These are phyloP conservation scores for Drosophila athabasca DNA, from an alignment of 1,140 invertebrate genomes.

Conservation along the genomic window DNA sequence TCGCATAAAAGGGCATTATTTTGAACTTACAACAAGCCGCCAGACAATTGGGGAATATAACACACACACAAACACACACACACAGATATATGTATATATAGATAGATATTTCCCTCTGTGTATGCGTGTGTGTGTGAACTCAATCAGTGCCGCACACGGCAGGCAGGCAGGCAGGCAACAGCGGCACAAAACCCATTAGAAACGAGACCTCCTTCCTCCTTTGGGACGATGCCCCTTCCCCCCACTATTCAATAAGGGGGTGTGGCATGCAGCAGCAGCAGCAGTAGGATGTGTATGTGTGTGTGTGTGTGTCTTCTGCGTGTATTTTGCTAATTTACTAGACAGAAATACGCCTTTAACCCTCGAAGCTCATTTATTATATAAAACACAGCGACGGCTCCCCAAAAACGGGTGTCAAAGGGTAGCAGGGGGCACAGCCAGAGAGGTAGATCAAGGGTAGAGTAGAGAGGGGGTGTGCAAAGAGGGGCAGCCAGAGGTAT, in stretches of 20 bases:
- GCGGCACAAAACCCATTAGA: too few relatives aligned
- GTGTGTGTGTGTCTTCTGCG: constrained; percentile 59
- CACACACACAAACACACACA: constrained; percentile 19
- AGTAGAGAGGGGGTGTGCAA: constrained; percentile 4
- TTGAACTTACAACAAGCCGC: constrained; percentile 76
- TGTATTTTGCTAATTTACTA: constrained; percentile 84
- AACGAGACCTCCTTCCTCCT: too few relatives aligned
- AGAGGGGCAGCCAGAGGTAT: constrained; percentile 4
- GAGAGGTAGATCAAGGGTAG: constrained; percentile 1
- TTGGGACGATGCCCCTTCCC: too few relatives aligned
- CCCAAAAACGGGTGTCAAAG: constrained; percentile 19
- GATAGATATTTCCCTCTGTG: neutral
- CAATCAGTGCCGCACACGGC: constrained; percentile 60
- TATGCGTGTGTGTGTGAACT: constrained; percentile 58
- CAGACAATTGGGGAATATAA: constrained; percentile 67
- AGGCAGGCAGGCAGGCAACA: too few relatives aligned
- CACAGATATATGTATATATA: neutral
- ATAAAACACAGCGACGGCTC: constrained; percentile 59
- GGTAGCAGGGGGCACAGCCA: constrained; percentile 1
- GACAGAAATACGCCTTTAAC: constrained; percentile 83
- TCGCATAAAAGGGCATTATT: constrained; percentile 71
- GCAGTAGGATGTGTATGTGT: constrained; percentile 36
- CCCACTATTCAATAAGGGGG: too few relatives aligned
- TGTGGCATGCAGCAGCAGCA: neutral
- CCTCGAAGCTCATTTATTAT: constrained; percentile 83